phyloP scores from a whole-genome alignment of 2,113 vertebrate genomes.

The Calyptomena viridis region DNA sequence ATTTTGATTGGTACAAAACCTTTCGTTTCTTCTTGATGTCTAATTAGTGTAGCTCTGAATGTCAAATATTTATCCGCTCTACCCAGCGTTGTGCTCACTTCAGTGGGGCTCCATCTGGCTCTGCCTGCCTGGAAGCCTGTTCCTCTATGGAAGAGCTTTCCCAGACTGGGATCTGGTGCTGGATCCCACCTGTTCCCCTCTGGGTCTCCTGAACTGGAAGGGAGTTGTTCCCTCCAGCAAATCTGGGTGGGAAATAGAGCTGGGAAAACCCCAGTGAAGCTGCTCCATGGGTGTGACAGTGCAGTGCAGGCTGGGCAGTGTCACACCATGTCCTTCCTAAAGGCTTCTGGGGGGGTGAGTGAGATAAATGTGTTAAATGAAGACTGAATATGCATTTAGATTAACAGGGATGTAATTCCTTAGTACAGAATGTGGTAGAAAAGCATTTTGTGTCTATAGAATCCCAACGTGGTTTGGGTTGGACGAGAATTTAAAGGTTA shows the following conservation, averaged over 20 bases:
- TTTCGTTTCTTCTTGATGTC: slow-evolving; percentile 14
- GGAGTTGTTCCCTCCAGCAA: neutral
- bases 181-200: neutral
- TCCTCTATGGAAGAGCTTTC: neutral
- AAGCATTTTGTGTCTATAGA: accelerated
- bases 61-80: slow-evolving; percentile 46
- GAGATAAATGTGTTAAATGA: accelerated
- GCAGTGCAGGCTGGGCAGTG: neutral
- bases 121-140: neutral
- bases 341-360: neutral
- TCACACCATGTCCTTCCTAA: neutral
- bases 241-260: neutral
- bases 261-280: neutral
- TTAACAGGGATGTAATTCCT: neutral
- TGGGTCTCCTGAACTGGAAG: neutral
- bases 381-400: neutral
- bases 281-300: neutral
- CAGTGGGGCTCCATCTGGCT: slow-evolving; percentile 38
- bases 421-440: neutral
- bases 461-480: neutral
- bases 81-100: neutral
- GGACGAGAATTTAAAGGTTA: neutral
- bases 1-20: slow-evolving; percentile 39
- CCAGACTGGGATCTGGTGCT: neutral
- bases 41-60: slow-evolving; percentile 12